phyloP scores from a whole-genome alignment of 2,888 invertebrate species.

The Chrysina gloriosa region DNA sequence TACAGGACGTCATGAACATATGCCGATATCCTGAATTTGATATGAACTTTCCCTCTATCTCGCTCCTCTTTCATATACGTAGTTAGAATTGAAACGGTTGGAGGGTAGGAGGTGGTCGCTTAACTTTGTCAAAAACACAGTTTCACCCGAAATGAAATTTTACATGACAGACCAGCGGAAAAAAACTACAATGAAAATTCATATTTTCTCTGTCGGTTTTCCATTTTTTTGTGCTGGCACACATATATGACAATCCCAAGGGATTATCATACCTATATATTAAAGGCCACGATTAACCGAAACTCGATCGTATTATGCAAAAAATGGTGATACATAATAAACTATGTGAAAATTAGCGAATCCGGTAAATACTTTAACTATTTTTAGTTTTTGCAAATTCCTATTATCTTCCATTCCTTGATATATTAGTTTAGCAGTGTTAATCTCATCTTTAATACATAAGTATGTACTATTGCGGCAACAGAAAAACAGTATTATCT shows the following conservation, averaged over 20 bases:
- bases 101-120: constrained; percentile 28
- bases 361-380: too few species aligned
- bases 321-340: too few species aligned
- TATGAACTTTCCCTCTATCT: constrained; percentile 54
- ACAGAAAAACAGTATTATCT: too few species aligned
- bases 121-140: constrained; percentile 50
- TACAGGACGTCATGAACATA: constrained; percentile 58
- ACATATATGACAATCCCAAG: background rate
- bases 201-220: constrained; percentile 27
- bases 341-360: too few species aligned
- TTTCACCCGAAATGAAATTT: constrained; percentile 45
- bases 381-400: too few species aligned
- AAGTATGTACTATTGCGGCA: too few species aligned
- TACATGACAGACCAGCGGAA: constrained; percentile 40
- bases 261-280: background rate
- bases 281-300: background rate
- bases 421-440: too few species aligned
- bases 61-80: constrained; percentile 26
- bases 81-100: constrained; percentile 22
- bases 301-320: too few species aligned
- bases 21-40: constrained; percentile 59
- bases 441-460: too few species aligned
- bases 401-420: too few species aligned
- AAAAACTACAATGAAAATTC: constrained; percentile 37
- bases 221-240: background rate